Base-by-base conservation (phyloP, 2,888 invertebrate genomes). In the Eupithecia exiguata region DNA sequence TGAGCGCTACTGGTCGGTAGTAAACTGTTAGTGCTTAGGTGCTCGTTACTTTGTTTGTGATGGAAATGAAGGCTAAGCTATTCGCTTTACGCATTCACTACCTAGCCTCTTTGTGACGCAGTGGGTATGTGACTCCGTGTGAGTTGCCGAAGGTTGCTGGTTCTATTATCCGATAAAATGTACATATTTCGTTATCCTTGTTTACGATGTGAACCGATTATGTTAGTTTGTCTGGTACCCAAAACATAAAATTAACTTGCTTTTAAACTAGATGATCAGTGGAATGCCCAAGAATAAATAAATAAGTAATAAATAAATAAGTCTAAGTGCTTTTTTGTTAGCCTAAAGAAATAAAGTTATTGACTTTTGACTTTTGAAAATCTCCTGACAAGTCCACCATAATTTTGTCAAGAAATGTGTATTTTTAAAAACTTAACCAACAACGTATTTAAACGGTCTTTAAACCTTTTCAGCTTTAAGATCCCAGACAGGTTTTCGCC, bases 1-100 rank as follows among this genome's bases (percentile, higher is more conserved):
- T 7, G 40, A 25, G 66, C 40, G 65, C 21, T 66, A 66, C 38
- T 21, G 66, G 5, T 16, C 7, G 38, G 40, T 40, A 14, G 66
- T 66, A 66, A 38, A 66, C 38, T 38, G 66, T 25, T 65, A 6
- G 40, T 14, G 65, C 65, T 49, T 65, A 14, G 40, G 10, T 5
- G 12, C n/a, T 38, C 63, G 21, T 65, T 65, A 65, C 38, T 18
- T 30, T 63, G n/a, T 38, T 68, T 68, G 68, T 35, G 25, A 30
- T 36, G 25, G 35, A 18, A 63, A 63, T 36, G 58, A 12, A 3
- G 25, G 14, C 10, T 10, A 10, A n/a, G 49, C n/a, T 49, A 49
- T 49, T 49, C n/a, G 10, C 14, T 40, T 40, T 10, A 40, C 30
- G 30, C 30, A 36, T 36, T 36, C 36, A 36, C 36, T 5, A 6